Base-by-base conservation (phyloP, 35 echinoderm and acorn worm species). In the Antedon bifida region DNA sequence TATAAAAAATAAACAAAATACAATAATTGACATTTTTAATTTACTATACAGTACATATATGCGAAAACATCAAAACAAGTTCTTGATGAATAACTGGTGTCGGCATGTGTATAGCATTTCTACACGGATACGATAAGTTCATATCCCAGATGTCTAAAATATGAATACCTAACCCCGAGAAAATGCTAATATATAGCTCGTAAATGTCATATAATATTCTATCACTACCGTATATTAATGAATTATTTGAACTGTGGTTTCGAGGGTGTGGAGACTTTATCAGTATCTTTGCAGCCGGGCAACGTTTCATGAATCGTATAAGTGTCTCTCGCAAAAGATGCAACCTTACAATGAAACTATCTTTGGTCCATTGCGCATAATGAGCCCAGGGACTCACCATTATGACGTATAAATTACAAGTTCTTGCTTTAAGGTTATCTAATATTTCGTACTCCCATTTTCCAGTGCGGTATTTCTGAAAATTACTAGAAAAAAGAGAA, bases 341-440 rank as follows among this genome's bases (percentile, higher is more conserved):
- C 3, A 46, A 33, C 36, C 81, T 83, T 77, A 84, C 73, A 0
- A 51, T 77, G 34, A 44, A 56, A 30, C 73, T 36, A n/a, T 83
- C 75, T 23, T 74, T 73, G n/a, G 81, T 83, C 87, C 87, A 89
- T 34, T 79, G 75, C 7, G 34, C 29, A 34, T 78, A 89, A 64
- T 89, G 87, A 0, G 87, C 87, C 87, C 87, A 89, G 0, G 82
- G 87, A 83, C 81, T 89, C 0, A 89, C 11, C 0, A 78, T 30
- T 32, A 89, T 78, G 26, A 89, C 39, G 31, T 78, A 46, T 34
- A n/a, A n/a, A n/a, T 88, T 19, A 23, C 86, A 87, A 8, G 51
- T 21, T 2, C 51, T 64, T 11, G 19, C 9, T 2, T 64, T 23
- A 64, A 64, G 34, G 78, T 80, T 39, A 39, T 38, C 78, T 39